Evolutionary conservation across 2,797 vertebrate species (phyloP).

Genomic region (Peromyscus aztecus): DNA sequence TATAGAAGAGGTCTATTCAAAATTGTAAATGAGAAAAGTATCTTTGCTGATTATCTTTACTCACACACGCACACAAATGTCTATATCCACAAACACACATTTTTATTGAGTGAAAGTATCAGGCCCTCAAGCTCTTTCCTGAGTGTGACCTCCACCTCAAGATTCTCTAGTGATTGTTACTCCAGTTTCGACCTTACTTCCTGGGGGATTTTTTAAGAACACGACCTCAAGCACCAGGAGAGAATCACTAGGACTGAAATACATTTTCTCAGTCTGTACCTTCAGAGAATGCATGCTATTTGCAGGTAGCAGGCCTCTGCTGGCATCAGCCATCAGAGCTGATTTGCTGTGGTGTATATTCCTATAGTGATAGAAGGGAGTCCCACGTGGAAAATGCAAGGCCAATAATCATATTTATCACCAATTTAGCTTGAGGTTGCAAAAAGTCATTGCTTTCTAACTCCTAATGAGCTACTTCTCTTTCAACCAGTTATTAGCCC

Average conservation of each 20-base stretch:
- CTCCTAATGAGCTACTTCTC: slow-evolving; percentile 74
- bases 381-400: slow-evolving; percentile 49
- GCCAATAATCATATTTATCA: slow-evolving; percentile 70
- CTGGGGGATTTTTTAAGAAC: slow-evolving; percentile 23
- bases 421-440: slow-evolving; percentile 71
- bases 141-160: not conserved
- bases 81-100: not conserved
- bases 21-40: slow-evolving; percentile 1
- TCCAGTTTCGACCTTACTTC: slow-evolving; percentile 50
- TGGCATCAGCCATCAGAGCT: not conserved
- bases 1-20: not conserved
- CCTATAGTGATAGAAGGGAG: slow-evolving; percentile 57
- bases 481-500: slow-evolving; percentile 69
- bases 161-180: slow-evolving; percentile 36
- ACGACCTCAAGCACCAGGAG: slow-evolving; percentile 15
- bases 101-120: not conserved
- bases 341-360: not conserved
- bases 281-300: slow-evolving; percentile 12
- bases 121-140: not conserved
- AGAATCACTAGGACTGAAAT: slow-evolving; percentile 23
- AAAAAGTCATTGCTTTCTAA: slow-evolving; percentile 71
- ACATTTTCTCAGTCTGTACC: not conserved
- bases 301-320: not conserved
- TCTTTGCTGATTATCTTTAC: not conserved
- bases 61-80: not conserved